Evolutionary conservation across 2,888 invertebrate genomes (phyloP).

Genomic region (Lasioglossum leucozonium): DNA sequence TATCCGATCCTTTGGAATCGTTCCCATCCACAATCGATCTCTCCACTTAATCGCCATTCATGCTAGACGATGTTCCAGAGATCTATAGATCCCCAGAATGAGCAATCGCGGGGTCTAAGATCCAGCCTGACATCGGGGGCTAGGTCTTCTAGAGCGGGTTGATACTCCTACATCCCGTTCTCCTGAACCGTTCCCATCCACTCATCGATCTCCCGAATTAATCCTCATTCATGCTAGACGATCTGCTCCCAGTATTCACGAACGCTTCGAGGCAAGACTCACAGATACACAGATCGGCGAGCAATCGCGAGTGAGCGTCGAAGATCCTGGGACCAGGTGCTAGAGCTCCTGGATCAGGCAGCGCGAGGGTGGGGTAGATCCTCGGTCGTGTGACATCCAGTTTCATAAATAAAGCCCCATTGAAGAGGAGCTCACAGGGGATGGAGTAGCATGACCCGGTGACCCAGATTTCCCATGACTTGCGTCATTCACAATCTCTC

Average conservation of each 20-base stretch:
- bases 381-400: constrained; percentile 67
- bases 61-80: too few species aligned
- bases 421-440: constrained; percentile 78
- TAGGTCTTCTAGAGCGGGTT: background rate
- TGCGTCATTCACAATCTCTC: constrained; percentile 84
- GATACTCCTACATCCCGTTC: background rate
- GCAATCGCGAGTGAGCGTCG: background rate
- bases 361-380: constrained; percentile 12
- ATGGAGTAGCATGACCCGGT: constrained; percentile 82
- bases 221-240: background rate
- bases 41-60: background rate
- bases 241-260: background rate
- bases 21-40: background rate
- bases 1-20: background rate
- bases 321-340: background rate
- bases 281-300: background rate
- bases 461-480: constrained; percentile 81
- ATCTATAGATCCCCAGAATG: background rate
- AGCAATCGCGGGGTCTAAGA: background rate
- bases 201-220: background rate
- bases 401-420: constrained; percentile 82
- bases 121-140: background rate
- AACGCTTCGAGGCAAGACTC: background rate
- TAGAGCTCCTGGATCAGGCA: background rate
- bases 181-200: too few species aligned